Evolutionary conservation across 1,140 invertebrate species (phyloP).

Genomic region (Odontomachus brunneus): DNA sequence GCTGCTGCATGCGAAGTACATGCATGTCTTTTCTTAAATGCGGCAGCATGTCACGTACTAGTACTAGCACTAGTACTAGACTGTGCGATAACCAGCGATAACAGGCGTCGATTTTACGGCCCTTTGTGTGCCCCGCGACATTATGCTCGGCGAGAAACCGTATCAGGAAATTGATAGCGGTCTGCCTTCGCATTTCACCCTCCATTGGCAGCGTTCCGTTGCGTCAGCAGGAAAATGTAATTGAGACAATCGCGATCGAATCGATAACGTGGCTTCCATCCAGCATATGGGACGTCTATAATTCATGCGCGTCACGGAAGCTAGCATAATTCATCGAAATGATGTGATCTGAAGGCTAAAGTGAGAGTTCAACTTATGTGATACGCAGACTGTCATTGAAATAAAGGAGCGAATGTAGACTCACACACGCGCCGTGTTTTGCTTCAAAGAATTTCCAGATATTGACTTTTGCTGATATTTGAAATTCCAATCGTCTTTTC

Average conservation of each 20-base stretch:
- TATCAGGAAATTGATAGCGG: conserved; percentile 38
- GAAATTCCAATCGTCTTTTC: no score
- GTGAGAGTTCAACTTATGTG: conserved; percentile 2
- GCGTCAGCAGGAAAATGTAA: conserved; percentile 31
- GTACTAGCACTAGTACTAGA: no score
- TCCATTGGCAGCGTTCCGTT: not conserved
- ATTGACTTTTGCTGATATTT: no score
- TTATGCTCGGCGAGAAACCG: not conserved
- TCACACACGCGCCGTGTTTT: no score
- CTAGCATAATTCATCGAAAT: conserved; percentile 31
- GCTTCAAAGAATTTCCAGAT: no score
- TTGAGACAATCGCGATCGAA: conserved; percentile 27
- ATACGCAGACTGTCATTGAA: not conserved
- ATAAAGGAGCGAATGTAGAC: no score
- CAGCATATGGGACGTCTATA: not conserved
- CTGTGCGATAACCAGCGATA: not conserved
- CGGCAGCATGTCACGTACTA: not conserved
- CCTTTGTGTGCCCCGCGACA: not conserved
- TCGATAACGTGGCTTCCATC: conserved; percentile 2
- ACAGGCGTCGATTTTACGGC: conserved; percentile 17
- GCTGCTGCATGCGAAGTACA: conserved; percentile 34
- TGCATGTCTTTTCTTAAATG: conserved; percentile 21
- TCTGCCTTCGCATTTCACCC: not conserved
- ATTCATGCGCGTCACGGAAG: conserved; percentile 21
- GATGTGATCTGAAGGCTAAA: not conserved